These are phyloP conservation scores for Hirtodrosophila histrioides DNA, from an alignment of 2,888 invertebrate species.

Conservation along the genomic window DNA sequence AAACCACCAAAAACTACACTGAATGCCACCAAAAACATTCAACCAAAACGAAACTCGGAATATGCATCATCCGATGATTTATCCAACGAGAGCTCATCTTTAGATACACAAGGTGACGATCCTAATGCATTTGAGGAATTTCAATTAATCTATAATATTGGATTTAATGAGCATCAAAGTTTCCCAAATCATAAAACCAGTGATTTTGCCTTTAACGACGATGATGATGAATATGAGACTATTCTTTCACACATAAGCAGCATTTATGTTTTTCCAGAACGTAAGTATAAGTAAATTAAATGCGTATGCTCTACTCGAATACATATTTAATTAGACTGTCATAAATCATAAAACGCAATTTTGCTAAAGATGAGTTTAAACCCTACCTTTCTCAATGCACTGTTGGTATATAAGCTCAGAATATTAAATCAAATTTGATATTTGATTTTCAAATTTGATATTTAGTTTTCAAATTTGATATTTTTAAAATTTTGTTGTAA, in stretches of 20 bases:
- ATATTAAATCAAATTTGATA: no score
- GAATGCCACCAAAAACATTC: not conserved
- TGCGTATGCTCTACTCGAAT: no score
- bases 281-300: conserved; percentile 47
- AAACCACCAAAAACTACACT: not conserved
- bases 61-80: not conserved
- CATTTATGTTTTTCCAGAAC: conserved; percentile 83
- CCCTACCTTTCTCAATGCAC: no score
- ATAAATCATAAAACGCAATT: no score
- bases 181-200: not conserved
- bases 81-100: conserved; percentile 23
- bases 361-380: no score
- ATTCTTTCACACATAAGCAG: conserved; percentile 81
- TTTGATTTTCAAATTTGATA: no score
- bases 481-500: no score
- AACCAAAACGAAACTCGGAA: not conserved
- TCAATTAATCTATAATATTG: conserved; percentile 27
- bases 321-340: no score
- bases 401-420: no score
- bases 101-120: conserved; percentile 74
- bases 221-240: conserved; percentile 52
- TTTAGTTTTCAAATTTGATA: no score
- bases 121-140: conserved; percentile 42
- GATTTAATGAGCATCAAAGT: conserved; percentile 11
- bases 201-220: conserved; percentile 20